Percentiles rank a stretch among this genome's conserved stretches.
phyloP scores from a whole-genome alignment of 2,797 vertebrate genomes.

The Mastacembelus armatus region DNA sequence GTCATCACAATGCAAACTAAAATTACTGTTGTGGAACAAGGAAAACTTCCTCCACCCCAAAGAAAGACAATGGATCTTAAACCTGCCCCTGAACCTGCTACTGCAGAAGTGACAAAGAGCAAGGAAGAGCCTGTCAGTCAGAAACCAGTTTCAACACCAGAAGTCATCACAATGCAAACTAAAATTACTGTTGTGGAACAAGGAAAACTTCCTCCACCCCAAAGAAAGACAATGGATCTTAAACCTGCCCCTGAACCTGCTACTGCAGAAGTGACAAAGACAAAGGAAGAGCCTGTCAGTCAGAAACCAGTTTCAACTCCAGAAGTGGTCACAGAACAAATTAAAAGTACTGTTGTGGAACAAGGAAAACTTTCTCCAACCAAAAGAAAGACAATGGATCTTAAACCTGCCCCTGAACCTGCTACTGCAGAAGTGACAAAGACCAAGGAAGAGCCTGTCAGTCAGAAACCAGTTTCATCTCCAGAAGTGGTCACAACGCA shows the following conservation, averaged over 20 bases:
- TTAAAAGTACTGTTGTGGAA: no score
- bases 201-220: no score
- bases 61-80: background rate
- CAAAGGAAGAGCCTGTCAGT: no score
- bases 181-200: no score
- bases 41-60: background rate
- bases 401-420: background rate
- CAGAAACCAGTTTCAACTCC: no score
- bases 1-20: background rate
- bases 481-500: background rate
- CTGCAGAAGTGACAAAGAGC: background rate
- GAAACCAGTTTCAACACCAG: background rate
- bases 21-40: background rate
- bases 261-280: no score
- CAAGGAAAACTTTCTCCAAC: background rate
- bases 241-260: no score
- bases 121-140: background rate
- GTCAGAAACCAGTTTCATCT: background rate
- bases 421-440: background rate
- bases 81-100: no score
- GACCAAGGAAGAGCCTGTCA: background rate
- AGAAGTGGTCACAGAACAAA: no score
- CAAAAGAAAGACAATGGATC: conserved; percentile 5
- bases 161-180: background rate
- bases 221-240: no score